phyloP scores from a whole-genome alignment of 2,888 invertebrate genomes.

The Zelleria hepariella region DNA sequence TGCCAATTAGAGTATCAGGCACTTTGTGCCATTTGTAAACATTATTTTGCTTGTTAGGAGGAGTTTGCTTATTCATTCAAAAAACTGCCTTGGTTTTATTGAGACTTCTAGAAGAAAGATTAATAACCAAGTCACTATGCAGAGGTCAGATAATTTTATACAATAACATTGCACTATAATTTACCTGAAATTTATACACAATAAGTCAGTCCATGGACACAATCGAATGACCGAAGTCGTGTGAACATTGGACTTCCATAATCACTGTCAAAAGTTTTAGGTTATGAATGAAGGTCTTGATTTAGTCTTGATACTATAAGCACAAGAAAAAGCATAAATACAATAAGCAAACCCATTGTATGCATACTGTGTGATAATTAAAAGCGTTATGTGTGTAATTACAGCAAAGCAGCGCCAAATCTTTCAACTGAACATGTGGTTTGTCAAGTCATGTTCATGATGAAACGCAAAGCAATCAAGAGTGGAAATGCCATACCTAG shows the following conservation, averaged over 20 bases:
- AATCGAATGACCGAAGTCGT: constrained; percentile 13
- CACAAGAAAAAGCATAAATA: constrained; percentile 24
- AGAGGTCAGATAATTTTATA: no score
- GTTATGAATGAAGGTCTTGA: constrained; percentile 41
- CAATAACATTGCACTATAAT: neutral
- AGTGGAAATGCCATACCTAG: constrained; percentile 63
- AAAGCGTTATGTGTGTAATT: neutral
- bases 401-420: constrained; percentile 60
- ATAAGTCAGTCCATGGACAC: constrained; percentile 28
- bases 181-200: constrained; percentile 29
- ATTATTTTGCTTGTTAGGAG: no score
- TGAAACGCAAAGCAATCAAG: constrained; percentile 57
- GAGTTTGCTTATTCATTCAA: no score
- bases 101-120: no score
- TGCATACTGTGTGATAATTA: neutral
- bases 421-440: constrained; percentile 61
- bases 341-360: constrained; percentile 5
- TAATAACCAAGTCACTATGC: no score
- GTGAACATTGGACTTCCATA: constrained; percentile 58
- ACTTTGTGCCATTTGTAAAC: no score
- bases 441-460: constrained; percentile 38
- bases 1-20: no score
- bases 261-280: constrained; percentile 56
- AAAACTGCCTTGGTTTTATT: no score
- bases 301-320: constrained; percentile 22